Percentiles rank a stretch among this genome's conserved stretches.
Evolutionary conservation across 2,113 vertebrate genomes (phyloP).

Genomic region (Dipodomys merriami): DNA sequence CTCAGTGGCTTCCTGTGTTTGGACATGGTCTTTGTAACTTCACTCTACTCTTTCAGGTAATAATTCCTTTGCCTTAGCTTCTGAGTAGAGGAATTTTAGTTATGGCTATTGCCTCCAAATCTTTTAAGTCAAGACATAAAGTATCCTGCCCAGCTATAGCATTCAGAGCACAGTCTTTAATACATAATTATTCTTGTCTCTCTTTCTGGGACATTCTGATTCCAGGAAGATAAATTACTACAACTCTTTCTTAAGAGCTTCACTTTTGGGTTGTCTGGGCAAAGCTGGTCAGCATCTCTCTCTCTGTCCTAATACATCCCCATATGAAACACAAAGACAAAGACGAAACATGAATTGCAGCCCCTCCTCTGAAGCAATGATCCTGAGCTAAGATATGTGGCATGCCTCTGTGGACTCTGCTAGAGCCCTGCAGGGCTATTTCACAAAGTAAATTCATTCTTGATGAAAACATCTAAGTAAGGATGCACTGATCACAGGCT

Average conservation of each 20-base stretch:
- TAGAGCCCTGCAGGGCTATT: not conserved
- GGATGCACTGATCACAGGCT: not conserved
- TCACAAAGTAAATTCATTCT: slow-evolving; percentile 13
- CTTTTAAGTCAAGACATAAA: not conserved
- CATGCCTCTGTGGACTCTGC: not conserved
- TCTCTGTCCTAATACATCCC: not conserved
- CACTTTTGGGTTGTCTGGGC: not conserved
- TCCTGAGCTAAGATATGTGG: not conserved
- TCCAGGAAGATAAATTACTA: not conserved
- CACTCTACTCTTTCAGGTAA: not conserved
- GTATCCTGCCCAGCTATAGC: accelerated
- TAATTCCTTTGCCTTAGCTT: not conserved
- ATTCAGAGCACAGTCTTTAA: not conserved
- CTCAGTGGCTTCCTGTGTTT: not conserved
- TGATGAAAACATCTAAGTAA: not conserved
- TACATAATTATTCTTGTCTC: not conserved
- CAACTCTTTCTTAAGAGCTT: not conserved
- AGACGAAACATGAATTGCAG: not conserved
- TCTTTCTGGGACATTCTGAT: not conserved
- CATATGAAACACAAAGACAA: not conserved
- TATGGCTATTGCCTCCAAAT: not conserved
- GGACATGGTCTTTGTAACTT: not conserved
- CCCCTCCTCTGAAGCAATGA: not conserved
- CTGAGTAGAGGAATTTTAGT: not conserved
- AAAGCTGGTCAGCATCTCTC: not conserved